A percentile compares a stretch with the other conserved stretches of the same genome.
Conservation (phyloP, 2,888 invertebrate genomes). For the Ophion slaviceki region DNA sequence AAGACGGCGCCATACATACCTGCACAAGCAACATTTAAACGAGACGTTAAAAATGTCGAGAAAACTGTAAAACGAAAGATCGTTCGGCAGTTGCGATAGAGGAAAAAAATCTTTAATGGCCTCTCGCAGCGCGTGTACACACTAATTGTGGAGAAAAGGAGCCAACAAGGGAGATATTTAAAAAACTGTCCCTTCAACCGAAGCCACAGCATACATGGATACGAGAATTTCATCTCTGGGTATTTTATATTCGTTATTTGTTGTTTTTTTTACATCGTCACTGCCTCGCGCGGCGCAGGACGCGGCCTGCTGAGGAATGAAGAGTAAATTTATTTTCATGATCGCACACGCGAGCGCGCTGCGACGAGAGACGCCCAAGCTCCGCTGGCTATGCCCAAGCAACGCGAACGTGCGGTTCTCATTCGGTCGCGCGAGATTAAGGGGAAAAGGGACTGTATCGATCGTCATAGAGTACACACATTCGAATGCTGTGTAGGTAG, state of each 20-base stretch:
- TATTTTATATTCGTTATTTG: neutral
- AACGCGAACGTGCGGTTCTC: slow-evolving; percentile 59
- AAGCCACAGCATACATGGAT: neutral
- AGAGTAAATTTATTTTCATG: slow-evolving; percentile 25
- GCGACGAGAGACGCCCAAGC: slow-evolving; percentile 14
- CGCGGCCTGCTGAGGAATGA: neutral
- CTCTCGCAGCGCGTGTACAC: neutral
- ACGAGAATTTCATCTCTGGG: neutral
- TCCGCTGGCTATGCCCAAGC: neutral
- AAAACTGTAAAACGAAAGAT: too few relatives aligned
- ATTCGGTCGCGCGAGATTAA: slow-evolving; percentile 62
- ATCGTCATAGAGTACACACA: slow-evolving; percentile 63
- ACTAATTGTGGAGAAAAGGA: neutral
- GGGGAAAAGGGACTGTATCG: slow-evolving; percentile 65
- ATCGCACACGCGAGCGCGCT: neutral
- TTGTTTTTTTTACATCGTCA: neutral
- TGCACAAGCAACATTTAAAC: neutral
- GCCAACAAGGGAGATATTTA: neutral
- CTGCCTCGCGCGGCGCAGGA: neutral
- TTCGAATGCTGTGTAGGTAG: slow-evolving; percentile 39
- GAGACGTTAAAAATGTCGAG: neutral
- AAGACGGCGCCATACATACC: neutral
- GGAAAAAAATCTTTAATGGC: neutral
- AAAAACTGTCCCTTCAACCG: neutral
- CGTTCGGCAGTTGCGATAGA: too few relatives aligned